Evolutionary conservation across 2,113 vertebrate genomes (phyloP).

Genomic region (Zapornia atra): DNA sequence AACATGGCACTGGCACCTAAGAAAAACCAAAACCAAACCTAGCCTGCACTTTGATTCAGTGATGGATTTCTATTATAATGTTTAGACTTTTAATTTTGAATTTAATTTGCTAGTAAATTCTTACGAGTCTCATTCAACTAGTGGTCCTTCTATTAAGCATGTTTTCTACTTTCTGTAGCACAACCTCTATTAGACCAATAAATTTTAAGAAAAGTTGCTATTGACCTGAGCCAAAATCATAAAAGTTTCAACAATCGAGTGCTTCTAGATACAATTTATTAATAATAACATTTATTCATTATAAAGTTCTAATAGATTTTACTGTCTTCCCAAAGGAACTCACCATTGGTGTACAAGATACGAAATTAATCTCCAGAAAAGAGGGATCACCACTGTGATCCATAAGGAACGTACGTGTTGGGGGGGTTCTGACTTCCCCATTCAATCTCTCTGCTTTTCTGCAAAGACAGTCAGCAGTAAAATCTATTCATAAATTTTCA

Average conservation of each 20-base stretch:
- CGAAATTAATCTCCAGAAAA: not conserved
- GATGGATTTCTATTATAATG: not conserved
- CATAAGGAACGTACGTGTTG: rapidly evolving
- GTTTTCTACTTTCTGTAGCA: not conserved
- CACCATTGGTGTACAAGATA: not conserved
- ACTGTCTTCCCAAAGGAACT: not conserved
- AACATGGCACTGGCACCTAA: not conserved
- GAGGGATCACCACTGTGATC: not conserved
- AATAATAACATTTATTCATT: not conserved
- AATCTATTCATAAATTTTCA: not conserved
- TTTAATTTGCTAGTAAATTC: not conserved
- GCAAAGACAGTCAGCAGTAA: not conserved
- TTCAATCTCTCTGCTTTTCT: not conserved
- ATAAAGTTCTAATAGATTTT: not conserved
- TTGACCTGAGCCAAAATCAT: not conserved
- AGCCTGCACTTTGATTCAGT: not conserved
- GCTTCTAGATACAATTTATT: not conserved
- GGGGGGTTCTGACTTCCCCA: not conserved
- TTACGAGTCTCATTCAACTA: not conserved
- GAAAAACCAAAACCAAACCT: not conserved
- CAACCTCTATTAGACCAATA: not conserved
- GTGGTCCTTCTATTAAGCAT: not conserved
- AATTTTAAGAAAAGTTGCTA: not conserved
- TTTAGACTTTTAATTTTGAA: not conserved
- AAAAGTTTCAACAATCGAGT: not conserved